Evolutionary conservation across 2,888 invertebrate species (phyloP).

Genomic region (Drosophila neonasuta): DNA sequence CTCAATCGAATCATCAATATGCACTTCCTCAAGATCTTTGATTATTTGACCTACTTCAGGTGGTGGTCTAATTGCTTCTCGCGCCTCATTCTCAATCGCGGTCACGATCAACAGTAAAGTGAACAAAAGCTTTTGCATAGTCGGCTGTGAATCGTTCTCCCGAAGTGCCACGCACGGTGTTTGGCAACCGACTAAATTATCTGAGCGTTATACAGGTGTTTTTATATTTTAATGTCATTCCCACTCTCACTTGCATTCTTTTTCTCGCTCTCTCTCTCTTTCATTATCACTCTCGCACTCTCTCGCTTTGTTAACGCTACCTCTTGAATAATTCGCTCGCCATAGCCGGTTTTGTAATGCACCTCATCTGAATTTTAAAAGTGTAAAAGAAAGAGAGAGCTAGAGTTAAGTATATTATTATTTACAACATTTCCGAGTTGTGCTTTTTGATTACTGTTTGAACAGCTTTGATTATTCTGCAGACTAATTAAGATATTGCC

Average conservation of each 20-base stretch:
- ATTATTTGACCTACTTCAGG: slow-evolving; percentile 66
- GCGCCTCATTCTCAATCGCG: slow-evolving; percentile 46
- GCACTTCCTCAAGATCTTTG: slow-evolving; percentile 48
- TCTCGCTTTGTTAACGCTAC: slow-evolving; percentile 1
- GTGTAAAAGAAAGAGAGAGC: background rate
- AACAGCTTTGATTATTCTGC: slow-evolving; percentile 7
- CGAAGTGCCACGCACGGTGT: slow-evolving; percentile 18
- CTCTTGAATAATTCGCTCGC: background rate
- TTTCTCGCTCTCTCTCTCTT: background rate
- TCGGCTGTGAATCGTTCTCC: background rate
- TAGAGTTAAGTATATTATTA: slow-evolving; percentile 2
- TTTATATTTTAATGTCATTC: slow-evolving; percentile 25
- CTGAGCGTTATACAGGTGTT: slow-evolving; percentile 43
- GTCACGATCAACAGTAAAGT: slow-evolving; percentile 26
- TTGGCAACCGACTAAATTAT: slow-evolving; percentile 41
- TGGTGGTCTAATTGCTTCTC: slow-evolving; percentile 54
- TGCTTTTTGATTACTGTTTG: slow-evolving; percentile 8
- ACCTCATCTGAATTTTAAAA: background rate
- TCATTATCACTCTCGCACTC: slow-evolving; percentile 6
- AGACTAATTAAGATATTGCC: background rate
- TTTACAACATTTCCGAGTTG: slow-evolving; percentile 10
- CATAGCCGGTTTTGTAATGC: slow-evolving; percentile 9
- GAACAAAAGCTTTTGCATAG: slow-evolving; percentile 8
- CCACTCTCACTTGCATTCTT: background rate
- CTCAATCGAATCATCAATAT: slow-evolving; percentile 31